Evolutionary conservation across 2,888 invertebrate species (phyloP), one percentile per base, ranked within the genome.

Genomic region (Ectobius pallidus): DNA sequence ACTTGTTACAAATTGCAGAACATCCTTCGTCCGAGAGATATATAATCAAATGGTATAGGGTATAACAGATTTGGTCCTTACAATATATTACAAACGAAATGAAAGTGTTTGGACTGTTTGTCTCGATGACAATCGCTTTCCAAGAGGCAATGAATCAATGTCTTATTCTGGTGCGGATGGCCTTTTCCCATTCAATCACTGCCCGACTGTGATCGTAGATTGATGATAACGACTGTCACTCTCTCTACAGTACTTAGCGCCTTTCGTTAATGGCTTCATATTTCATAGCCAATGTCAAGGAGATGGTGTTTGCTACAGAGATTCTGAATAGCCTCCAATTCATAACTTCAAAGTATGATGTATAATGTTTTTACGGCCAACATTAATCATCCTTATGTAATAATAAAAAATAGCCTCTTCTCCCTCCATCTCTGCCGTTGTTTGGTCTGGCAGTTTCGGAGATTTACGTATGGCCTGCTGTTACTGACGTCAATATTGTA

Each of bases 381-480:
- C 46, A 46, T 46, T 46, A 46, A 46, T 46, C 46, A 46, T 46
- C 20, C 46, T 46, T 46, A 46, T n/a, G 20, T 46, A 46, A 46
- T 46, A 46, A 46, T 46, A 46, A 46, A 44, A 46, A 46, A 18
- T 46, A 46, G 7, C 11, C 18, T 11, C 18, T 46, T n/a, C n/a
- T n/a, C n/a, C 46, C 46, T 46, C 18, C 6, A 2, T 7, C 4
- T 46, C 46, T 1, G 4, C 18, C 46, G 18, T 46, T 46, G 46
- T 46, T 18, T 46, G 46, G 46, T 20, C n/a, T 46, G 46, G n/a
- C 46, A 46, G 46, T 46, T 46, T n/a, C 11, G 46, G 3, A 46
- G 46, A 46, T 46, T 46, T 46, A 46, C 44, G 44, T 44, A 9
- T 9, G 44, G 9, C 14, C 46, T 20, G 46, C n/a, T n/a, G 1